A percentile compares a stretch with the other conserved stretches of the same genome.
These are phyloP conservation scores for Rhopalosiphum maidis DNA, from an alignment of 1,140 invertebrate species.

Conservation along the genomic window DNA sequence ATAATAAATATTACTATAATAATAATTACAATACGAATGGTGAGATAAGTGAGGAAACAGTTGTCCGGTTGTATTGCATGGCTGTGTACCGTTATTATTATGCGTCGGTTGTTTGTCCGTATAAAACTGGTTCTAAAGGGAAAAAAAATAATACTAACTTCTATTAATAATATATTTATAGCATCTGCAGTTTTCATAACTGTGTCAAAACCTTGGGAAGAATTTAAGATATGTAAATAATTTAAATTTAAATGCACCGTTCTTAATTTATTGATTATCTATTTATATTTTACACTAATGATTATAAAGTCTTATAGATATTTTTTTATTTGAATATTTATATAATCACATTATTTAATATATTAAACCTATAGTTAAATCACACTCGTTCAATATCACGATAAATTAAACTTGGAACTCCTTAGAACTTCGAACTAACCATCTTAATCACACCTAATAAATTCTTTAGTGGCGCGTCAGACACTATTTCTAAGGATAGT, in stretches of 20 bases:
- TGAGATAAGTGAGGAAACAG: background rate
- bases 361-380: background rate
- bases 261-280: background rate
- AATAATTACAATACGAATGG: conserved; percentile 8
- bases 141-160: background rate
- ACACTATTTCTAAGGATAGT: background rate
- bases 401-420: background rate
- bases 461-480: background rate
- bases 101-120: background rate
- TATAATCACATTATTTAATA: background rate
- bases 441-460: background rate
- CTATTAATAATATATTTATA: conserved; percentile 38
- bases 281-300: background rate
- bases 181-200: conserved; percentile 24
- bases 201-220: conserved; percentile 44
- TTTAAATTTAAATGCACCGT: background rate
- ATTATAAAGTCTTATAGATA: background rate
- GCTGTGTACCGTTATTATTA: conserved; percentile 34
- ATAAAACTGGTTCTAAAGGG: conserved; percentile 23
- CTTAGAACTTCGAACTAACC: background rate
- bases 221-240: background rate
- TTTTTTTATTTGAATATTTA: background rate
- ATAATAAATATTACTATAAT: background rate
- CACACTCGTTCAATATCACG: background rate
- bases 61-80: background rate